Conservation (phyloP, 2,113 vertebrate genomes). For the Perca fluviatilis region DNA sequence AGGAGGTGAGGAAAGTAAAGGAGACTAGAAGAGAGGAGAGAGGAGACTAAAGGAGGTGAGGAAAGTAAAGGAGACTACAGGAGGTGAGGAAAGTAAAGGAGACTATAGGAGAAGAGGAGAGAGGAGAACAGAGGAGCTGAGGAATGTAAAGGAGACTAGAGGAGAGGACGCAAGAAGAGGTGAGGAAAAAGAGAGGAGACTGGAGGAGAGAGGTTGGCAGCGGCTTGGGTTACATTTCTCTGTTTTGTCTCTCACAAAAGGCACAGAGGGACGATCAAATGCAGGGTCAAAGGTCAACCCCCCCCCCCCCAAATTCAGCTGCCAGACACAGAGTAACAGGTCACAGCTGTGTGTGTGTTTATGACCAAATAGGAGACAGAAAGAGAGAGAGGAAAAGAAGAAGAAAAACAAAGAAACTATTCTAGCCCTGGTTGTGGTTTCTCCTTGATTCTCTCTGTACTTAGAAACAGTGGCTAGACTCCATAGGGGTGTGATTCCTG, state of each 20-base stretch:
- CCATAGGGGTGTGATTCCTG: no score
- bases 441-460: not conserved
- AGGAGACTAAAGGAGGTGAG: no score
- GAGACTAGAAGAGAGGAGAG: no score
- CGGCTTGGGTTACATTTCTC: constrained; percentile 51
- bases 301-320: not conserved
- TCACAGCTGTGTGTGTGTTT: constrained; percentile 43
- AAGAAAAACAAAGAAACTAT: not conserved
- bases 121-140: not conserved
- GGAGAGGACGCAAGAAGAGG: not conserved
- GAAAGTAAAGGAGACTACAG: no score
- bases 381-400: not conserved
- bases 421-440: not conserved
- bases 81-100: not conserved
- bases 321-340: constrained; percentile 41
- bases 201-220: not conserved
- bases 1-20: no score
- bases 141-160: not conserved
- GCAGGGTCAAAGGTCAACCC: constrained; percentile 54
- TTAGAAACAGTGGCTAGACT: no score
- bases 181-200: not conserved
- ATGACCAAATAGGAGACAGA: not conserved
- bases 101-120: constrained; percentile 20
- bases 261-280: constrained; percentile 50
- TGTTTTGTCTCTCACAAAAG: constrained; percentile 59